Evolutionary conservation across 2,797 vertebrate species (phyloP).

Genomic region (Poecilia wingei): DNA sequence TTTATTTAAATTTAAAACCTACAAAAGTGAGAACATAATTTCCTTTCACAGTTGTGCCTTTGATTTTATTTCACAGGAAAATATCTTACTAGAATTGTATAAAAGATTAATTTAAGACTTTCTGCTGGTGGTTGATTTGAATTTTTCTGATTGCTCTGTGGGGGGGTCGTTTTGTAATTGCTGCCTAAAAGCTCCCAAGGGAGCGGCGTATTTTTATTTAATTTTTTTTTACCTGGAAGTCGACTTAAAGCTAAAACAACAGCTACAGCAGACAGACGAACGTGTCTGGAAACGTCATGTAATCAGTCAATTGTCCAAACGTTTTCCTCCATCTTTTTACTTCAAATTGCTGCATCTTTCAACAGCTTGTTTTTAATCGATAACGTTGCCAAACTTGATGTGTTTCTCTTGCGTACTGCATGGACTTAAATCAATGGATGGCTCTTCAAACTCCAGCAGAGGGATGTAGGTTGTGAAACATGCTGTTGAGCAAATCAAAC

Average conservation of each 20-base stretch:
- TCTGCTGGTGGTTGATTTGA: slow-evolving; percentile 65
- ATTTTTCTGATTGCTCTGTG: slow-evolving; percentile 55
- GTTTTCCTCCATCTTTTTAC: slow-evolving; percentile 2
- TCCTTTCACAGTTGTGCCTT: slow-evolving; percentile 29
- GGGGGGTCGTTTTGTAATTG: slow-evolving; percentile 52
- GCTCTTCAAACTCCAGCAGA: slow-evolving; percentile 40
- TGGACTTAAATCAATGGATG: slow-evolving; percentile 32
- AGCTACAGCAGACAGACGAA: slow-evolving; percentile 24
- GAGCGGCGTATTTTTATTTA: slow-evolving; percentile 39
- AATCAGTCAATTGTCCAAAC: slow-evolving; percentile 35
- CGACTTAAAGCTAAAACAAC: slow-evolving; percentile 12
- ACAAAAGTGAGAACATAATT: not conserved
- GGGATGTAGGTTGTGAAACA: not conserved
- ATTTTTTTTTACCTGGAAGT: slow-evolving; percentile 36
- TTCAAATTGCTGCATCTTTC: slow-evolving; percentile 29
- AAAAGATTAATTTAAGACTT: slow-evolving; percentile 38
- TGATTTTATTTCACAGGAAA: slow-evolving; percentile 37
- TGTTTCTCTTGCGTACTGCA: slow-evolving; percentile 18
- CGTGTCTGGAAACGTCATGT: slow-evolving; percentile 15
- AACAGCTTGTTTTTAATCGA: slow-evolving; percentile 39
- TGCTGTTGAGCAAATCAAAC: slow-evolving; percentile 34
- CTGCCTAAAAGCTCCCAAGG: slow-evolving; percentile 59
- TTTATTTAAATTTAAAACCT: not conserved
- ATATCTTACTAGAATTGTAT: slow-evolving; percentile 26
- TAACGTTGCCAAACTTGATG: slow-evolving; percentile 17